Conservation (phyloP, 2,888 invertebrate genomes). For the Dolichopus griseipennis region DNA sequence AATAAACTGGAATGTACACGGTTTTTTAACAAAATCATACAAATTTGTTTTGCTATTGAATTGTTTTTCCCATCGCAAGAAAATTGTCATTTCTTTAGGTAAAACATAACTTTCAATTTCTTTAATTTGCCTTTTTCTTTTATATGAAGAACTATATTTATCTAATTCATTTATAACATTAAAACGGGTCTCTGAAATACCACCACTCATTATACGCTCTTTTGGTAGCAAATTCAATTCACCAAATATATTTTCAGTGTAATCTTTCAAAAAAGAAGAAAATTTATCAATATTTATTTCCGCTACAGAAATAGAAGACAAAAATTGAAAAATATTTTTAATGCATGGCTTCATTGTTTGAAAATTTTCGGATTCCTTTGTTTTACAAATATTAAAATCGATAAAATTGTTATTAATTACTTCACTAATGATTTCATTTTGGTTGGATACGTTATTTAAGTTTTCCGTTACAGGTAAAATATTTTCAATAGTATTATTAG, state of each 20-base stretch:
- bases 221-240: too few species aligned
- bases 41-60: not conserved
- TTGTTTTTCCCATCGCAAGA: not conserved
- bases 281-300: not conserved
- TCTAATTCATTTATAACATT: not conserved
- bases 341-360: not conserved
- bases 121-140: not conserved
- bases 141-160: not conserved
- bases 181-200: not conserved
- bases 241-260: too few species aligned
- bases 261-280: too few species aligned
- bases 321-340: not conserved
- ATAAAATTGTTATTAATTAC: conserved; percentile 2
- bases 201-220: too few species aligned
- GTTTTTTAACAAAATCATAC: not conserved
- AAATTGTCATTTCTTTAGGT: not conserved
- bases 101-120: not conserved
- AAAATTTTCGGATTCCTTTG: not conserved
- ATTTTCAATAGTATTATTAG: not conserved
- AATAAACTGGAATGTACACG: not conserved
- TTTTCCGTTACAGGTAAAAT: conserved; percentile 2
- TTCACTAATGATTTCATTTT: not conserved
- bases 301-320: not conserved
- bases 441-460: too few species aligned
- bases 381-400: not conserved